A percentile compares a stretch with the other conserved stretches of the same genome.
These are phyloP conservation scores for Torymus aiolomorphi DNA, from an alignment of 2,888 invertebrate genomes.

Conservation along the genomic window DNA sequence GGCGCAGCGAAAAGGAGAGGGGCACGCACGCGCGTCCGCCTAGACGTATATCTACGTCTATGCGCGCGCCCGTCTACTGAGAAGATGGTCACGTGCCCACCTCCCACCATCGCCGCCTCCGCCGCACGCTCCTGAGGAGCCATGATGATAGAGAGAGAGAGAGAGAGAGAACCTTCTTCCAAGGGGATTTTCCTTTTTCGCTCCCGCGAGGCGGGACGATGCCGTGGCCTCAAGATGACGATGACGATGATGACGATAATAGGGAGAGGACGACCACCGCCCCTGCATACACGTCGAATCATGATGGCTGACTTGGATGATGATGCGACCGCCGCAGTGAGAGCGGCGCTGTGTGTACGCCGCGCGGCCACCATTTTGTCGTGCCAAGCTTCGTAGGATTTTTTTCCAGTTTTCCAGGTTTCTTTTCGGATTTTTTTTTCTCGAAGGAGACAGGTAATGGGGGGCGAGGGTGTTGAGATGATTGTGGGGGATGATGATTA, in stretches of 20 bases:
- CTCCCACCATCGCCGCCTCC: not conserved
- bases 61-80: not conserved
- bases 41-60: slow-evolving; percentile 3
- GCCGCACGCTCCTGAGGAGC: slow-evolving; percentile 31
- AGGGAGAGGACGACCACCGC: slow-evolving; percentile 37
- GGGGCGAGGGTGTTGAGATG: too few species aligned
- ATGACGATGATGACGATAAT: not conserved
- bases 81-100: slow-evolving; percentile 53
- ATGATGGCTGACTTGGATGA: slow-evolving; percentile 54
- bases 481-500: too few species aligned
- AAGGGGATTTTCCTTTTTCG: slow-evolving; percentile 16
- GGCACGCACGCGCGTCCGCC: slow-evolving; percentile 6
- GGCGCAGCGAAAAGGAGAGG: not conserved
- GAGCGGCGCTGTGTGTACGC: not conserved
- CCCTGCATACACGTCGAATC: slow-evolving; percentile 32
- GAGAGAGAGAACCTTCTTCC: slow-evolving; percentile 5
- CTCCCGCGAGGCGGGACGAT: not conserved
- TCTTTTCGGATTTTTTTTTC: too few species aligned
- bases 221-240: not conserved
- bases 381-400: too few species aligned
- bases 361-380: slow-evolving; percentile 54
- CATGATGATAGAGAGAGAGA: not conserved
- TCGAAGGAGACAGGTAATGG: too few species aligned
- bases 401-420: too few species aligned
- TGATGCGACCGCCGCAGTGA: not conserved